Evolutionary conservation across 1,140 invertebrate species (phyloP).

Genomic region (Trichonephila clavata): DNA sequence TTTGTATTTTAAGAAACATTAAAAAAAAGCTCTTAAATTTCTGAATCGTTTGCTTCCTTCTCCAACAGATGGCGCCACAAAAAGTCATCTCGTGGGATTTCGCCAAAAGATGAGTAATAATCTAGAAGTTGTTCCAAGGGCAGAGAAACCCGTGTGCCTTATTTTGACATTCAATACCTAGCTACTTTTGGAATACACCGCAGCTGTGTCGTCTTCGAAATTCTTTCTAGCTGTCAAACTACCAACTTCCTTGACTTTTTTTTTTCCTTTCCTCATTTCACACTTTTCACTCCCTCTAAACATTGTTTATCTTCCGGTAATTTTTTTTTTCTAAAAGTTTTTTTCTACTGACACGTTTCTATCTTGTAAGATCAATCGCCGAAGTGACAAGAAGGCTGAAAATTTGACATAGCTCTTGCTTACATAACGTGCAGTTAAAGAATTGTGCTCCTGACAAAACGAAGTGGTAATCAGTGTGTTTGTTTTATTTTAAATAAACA

Average conservation of each 20-base stretch:
- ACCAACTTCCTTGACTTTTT: constrained; percentile 7
- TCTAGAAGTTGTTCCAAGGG: constrained; percentile 55
- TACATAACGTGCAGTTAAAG: too few relatives aligned
- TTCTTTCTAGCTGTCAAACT: constrained; percentile 53
- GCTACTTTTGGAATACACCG: constrained; percentile 16
- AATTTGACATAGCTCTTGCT: background rate
- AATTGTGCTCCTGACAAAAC: too few relatives aligned
- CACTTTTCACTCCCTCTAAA: constrained; percentile 11
- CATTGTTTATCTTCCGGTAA: constrained; percentile 38
- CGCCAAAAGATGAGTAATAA: constrained; percentile 59
- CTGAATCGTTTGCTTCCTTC: too few relatives aligned
- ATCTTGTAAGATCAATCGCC: background rate
- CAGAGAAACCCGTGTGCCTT: background rate
- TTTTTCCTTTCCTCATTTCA: background rate
- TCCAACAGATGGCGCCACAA: background rate
- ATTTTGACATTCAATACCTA: constrained; percentile 64
- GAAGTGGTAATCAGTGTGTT: too few relatives aligned
- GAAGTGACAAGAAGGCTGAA: background rate
- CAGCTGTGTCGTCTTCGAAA: constrained; percentile 15
- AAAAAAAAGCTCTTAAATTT: too few relatives aligned
- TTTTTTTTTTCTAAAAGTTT: background rate
- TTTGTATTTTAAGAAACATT: too few relatives aligned
- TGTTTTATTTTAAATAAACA: too few relatives aligned
- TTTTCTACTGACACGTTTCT: background rate
- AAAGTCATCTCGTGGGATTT: background rate